These are phyloP conservation scores for Todus mexicanus DNA, from an alignment of 2,797 vertebrate species.

Conservation along the genomic window DNA sequence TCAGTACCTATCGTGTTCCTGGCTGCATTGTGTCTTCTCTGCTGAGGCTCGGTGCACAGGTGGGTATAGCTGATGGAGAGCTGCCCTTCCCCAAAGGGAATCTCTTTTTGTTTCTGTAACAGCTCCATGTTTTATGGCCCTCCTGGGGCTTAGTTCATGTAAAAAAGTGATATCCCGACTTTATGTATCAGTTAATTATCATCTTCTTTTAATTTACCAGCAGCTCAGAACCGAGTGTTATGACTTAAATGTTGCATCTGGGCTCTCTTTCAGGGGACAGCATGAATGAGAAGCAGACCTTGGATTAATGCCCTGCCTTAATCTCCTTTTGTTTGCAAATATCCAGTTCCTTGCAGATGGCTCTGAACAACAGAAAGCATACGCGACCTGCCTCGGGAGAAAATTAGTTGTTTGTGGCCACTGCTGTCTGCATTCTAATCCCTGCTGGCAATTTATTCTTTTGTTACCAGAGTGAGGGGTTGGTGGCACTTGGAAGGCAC, in stretches of 20 bases:
- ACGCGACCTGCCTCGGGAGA: not conserved
- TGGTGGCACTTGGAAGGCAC: not conserved
- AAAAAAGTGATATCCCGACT: not conserved
- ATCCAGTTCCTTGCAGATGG: slow-evolving; percentile 52
- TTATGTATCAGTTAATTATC: not conserved
- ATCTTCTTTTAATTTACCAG: not conserved
- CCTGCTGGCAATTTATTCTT: not conserved
- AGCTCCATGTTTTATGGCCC: accelerated
- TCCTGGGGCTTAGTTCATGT: not conserved
- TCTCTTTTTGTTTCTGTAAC: not conserved
- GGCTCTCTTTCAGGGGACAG: slow-evolving; percentile 16
- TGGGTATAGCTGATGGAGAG: not conserved
- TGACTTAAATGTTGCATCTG: not conserved
- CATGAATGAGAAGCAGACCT: slow-evolving; percentile 46
- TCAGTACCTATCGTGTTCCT: not conserved
- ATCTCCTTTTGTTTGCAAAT: slow-evolving; percentile 61
- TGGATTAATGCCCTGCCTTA: slow-evolving; percentile 41
- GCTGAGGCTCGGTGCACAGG: accelerated
- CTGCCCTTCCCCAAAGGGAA: not conserved
- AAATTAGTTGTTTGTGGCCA: slow-evolving; percentile 25
- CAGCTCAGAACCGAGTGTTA: not conserved
- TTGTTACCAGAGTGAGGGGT: not conserved
- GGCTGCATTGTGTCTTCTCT: not conserved
- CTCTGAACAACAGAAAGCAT: slow-evolving; percentile 26
- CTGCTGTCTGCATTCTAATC: not conserved